phyloP scores from a whole-genome alignment of 2,888 invertebrate species.

The Lordiphosa andalusiaca region DNA sequence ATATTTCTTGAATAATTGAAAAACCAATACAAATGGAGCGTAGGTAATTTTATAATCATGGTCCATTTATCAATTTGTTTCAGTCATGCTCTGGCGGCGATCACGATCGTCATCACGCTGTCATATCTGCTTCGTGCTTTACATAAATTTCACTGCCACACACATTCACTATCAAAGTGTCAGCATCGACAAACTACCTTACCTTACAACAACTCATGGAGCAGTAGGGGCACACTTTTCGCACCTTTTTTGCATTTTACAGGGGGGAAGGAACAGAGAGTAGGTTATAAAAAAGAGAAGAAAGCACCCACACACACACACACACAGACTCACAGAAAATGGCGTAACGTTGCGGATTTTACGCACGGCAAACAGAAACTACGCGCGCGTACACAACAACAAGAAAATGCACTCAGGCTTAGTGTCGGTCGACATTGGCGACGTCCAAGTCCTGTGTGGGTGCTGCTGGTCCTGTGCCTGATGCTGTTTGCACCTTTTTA shows the following conservation, averaged over 20 bases:
- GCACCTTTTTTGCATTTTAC: conserved; percentile 71
- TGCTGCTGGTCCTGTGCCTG: conserved; percentile 19
- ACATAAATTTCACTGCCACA: conserved; percentile 9
- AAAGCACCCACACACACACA: conserved; percentile 38
- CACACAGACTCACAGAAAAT: conserved; percentile 51
- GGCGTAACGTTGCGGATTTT: conserved; percentile 74
- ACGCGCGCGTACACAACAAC: conserved; percentile 73
- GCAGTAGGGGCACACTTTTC: conserved; percentile 52
- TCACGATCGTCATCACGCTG: neutral
- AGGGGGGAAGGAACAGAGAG: conserved; percentile 29
- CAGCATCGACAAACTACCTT: conserved; percentile 64
- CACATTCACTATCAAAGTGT: conserved; percentile 51
- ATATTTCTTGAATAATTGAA: too few relatives aligned
- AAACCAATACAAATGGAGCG: too few relatives aligned
- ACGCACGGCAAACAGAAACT: conserved; percentile 74
- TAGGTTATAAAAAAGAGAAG: conserved; percentile 41
- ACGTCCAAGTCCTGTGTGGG: conserved; percentile 37
- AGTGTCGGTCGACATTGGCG: conserved; percentile 51
- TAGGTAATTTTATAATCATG: too few relatives aligned
- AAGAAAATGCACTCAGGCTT: conserved; percentile 75
- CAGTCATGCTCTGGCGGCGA: too few relatives aligned
- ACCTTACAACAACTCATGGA: conserved; percentile 34
- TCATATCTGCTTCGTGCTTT: conserved; percentile 12
- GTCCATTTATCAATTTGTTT: too few relatives aligned
- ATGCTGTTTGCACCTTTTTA: conserved; percentile 68